Evolutionary conservation across 2,888 invertebrate genomes (phyloP).

Genomic region (Rhamnusium bicolor): DNA sequence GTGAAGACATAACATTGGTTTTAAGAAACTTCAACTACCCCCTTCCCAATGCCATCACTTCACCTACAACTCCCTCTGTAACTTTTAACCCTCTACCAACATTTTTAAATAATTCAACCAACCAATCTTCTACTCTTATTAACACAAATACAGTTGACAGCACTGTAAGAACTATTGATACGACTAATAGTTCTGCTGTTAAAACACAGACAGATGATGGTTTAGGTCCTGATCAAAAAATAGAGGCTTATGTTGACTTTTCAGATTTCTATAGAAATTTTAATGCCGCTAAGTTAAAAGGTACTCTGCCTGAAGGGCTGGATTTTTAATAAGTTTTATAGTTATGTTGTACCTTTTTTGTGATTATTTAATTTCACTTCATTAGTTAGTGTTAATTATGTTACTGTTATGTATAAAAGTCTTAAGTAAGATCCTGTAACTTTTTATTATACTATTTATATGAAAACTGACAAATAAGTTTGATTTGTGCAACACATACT

Average conservation of each 20-base stretch:
- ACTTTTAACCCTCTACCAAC: conserved; percentile 75
- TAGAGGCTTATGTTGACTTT: conserved; percentile 90
- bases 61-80: conserved; percentile 73
- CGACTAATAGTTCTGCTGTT: conserved; percentile 63
- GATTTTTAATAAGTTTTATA: conserved; percentile 64
- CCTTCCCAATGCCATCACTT: conserved; percentile 77
- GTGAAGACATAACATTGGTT: conserved; percentile 89
- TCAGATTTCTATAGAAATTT: conserved; percentile 84
- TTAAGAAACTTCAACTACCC: conserved; percentile 90
- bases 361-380: no score
- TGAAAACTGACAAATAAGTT: no score
- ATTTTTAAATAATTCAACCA: conserved; percentile 51
- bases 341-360: background rate
- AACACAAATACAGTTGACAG: conserved; percentile 57
- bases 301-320: conserved; percentile 79
- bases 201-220: conserved; percentile 71
- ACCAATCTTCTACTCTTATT: conserved; percentile 48
- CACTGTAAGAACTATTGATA: conserved; percentile 67
- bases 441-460: no score
- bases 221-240: conserved; percentile 75
- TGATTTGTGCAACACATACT: no score
- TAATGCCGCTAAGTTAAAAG: conserved; percentile 78
- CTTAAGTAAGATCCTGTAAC: no score
- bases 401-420: no score
- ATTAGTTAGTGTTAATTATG: no score